Conservation (phyloP, 2,888 invertebrate species). For the Sthenelais limicola region DNA sequence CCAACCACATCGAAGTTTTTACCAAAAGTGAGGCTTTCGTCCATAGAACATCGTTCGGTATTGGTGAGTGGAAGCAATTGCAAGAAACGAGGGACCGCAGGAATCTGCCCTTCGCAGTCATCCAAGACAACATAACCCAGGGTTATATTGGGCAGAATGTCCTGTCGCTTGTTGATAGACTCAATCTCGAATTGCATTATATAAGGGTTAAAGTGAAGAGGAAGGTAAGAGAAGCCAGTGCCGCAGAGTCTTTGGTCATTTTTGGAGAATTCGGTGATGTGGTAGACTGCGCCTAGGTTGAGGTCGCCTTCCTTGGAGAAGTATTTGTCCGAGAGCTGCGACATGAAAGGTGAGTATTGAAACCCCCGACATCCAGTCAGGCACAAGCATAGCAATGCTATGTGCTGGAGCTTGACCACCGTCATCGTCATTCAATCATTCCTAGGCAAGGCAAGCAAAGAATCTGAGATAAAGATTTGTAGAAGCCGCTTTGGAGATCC, state of each 20-base stretch:
- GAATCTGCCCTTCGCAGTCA: neutral
- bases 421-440: no score
- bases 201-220: neutral
- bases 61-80: constrained; percentile 10
- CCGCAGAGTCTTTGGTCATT: constrained; percentile 5
- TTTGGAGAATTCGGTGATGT: neutral
- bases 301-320: constrained; percentile 18
- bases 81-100: constrained; percentile 2
- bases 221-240: neutral
- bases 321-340: constrained; percentile 19
- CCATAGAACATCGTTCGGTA: neutral
- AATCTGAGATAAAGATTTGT: no score
- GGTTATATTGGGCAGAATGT: constrained; percentile 19
- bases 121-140: constrained; percentile 25
- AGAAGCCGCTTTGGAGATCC: no score
- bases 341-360: no score
- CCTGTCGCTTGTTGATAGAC: neutral
- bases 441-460: no score
- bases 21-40: constrained; percentile 1
- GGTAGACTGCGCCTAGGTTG: constrained; percentile 3
- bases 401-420: no score
- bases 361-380: no score
- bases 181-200: neutral
- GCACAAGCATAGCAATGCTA: no score
- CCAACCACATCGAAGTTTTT: constrained; percentile 17